Evolutionary conservation across 2,113 vertebrate species (phyloP).

Genomic region (Actinemys pallida): DNA sequence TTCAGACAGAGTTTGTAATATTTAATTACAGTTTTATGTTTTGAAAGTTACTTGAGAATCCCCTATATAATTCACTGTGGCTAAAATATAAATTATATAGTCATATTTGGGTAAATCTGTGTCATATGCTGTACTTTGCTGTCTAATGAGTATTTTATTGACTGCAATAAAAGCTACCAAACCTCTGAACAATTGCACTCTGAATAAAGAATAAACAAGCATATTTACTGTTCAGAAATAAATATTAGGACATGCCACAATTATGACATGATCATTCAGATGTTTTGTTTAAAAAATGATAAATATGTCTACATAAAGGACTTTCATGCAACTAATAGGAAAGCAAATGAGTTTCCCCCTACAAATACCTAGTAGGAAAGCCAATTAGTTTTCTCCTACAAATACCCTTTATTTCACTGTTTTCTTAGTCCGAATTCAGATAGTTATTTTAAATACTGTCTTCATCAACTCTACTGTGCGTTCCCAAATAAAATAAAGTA

Average conservation of each 20-base stretch:
- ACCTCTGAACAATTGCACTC: constrained; percentile 49
- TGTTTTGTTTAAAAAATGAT: constrained; percentile 10
- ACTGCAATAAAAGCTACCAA: neutral
- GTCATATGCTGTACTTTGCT: constrained; percentile 36
- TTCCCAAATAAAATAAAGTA: constrained; percentile 48
- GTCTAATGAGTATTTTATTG: constrained; percentile 58
- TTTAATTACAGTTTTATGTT: constrained; percentile 77
- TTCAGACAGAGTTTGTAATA: constrained; percentile 72
- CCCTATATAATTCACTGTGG: constrained; percentile 70
- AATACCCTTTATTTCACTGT: neutral
- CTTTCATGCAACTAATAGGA: constrained; percentile 43
- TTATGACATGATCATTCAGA: constrained; percentile 22
- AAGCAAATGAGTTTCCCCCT: constrained; percentile 53
- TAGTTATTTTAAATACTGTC: neutral
- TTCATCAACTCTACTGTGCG: neutral
- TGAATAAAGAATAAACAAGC: constrained; percentile 35
- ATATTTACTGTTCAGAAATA: constrained; percentile 57
- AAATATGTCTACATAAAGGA: constrained; percentile 8
- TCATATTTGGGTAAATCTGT: constrained; percentile 65
- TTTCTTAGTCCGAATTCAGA: constrained; percentile 37
- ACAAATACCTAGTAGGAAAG: neutral
- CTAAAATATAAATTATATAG: constrained; percentile 72
- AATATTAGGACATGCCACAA: constrained; percentile 32
- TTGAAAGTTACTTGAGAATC: constrained; percentile 71
- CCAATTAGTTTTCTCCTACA: neutral